Evolutionary conservation across 2,113 vertebrate genomes (phyloP).

Genomic region (Chamaea fasciata): DNA sequence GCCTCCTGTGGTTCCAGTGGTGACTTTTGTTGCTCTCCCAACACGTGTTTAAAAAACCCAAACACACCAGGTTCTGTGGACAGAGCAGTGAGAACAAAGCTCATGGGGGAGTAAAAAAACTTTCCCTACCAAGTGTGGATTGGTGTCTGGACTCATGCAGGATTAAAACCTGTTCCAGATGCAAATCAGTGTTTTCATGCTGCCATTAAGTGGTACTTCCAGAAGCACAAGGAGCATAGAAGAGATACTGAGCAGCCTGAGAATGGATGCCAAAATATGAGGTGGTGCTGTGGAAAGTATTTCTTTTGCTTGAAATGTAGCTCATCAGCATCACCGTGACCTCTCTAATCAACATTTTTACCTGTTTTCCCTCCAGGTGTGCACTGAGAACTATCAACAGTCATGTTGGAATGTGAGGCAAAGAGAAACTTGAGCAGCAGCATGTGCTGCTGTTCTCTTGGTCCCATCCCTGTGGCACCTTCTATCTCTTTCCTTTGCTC

Average conservation of each 20-base stretch:
- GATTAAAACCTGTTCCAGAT: background rate
- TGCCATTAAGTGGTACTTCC: background rate
- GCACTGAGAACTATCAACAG: background rate
- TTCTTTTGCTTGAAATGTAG: background rate
- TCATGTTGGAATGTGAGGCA: background rate
- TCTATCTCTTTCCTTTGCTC: background rate
- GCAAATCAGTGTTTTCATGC: background rate
- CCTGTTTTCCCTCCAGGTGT: background rate
- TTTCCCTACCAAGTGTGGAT: fast-evolving
- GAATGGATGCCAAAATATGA: background rate
- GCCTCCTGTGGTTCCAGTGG: background rate
- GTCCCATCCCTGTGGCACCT: background rate
- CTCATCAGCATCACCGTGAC: background rate
- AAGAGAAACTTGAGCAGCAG: background rate
- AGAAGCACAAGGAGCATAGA: background rate
- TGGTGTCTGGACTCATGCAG: background rate
- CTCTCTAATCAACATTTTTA: background rate
- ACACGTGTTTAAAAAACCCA: background rate
- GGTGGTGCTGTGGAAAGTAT: background rate
- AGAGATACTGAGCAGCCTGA: background rate
- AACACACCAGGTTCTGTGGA: background rate
- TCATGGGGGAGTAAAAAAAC: background rate
- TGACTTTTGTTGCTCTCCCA: background rate
- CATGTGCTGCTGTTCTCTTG: fast-evolving
- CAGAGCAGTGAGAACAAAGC: background rate